Base-by-base conservation (phyloP, 2,797 vertebrate genomes). In the Sebastes ruberrimus region DNA sequence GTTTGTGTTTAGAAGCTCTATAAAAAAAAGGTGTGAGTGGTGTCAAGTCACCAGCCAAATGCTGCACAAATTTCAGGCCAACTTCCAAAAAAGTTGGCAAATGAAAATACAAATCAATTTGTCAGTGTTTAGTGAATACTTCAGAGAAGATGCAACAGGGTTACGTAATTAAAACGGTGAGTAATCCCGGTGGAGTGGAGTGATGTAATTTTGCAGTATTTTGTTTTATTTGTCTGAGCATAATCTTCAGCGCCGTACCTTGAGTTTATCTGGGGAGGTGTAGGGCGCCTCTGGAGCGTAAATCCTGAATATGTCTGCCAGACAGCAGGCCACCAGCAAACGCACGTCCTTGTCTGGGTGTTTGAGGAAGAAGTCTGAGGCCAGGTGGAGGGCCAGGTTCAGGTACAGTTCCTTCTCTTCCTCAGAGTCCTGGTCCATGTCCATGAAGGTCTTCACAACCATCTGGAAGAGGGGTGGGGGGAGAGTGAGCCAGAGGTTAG, bases 361-460 rank as follows among this genome's bases (percentile, higher is more conserved):
- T 84, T 99, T 99, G 84, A 99, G 97, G 84, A 99, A 99, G 94
- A 99, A 99, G 88, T 99, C 98, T n/a, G 98, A 99, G 81, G 98
- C 98, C 87, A 99, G 96, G 88, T 99, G 98, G 81, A 99, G 96
- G 46, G 98, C 98, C 81, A 99, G 94, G 90, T 99, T 99, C 84
- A 99, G 93, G 88, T 99, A 99, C 20, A 98, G 96, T 83, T 99
- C 97, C 92, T 99, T 99, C 94, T 99, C 98, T 86, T 99, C 98
- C 94, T 99, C 98, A 1, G 98, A 99, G 89, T 99, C 98, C 92
- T 99, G 98, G 92, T 99, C 98, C 98, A 99, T 99, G 94, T 99
- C 98, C 98, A 99, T 99, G 92, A 99, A 99, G 56, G 98, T 99
- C 95, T 99, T 99, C 76, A 99, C 98, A 90, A 99, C 98, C 98